These are phyloP conservation scores for Telmatochromis bifrenatus DNA, from an alignment of 2,113 vertebrate species.

Conservation along the genomic window DNA sequence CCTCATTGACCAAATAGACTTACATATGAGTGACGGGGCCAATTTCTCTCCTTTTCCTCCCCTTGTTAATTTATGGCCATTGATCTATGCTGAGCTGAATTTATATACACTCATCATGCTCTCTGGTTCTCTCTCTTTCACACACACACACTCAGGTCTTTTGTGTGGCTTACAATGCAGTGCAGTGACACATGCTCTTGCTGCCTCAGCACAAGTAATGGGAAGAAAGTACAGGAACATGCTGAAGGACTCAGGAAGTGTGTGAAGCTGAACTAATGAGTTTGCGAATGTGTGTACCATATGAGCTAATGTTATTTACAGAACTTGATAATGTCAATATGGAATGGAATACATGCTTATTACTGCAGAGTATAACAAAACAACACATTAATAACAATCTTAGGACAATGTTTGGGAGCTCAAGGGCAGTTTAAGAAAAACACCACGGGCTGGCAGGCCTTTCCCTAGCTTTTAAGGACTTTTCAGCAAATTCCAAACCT, in stretches of 20 bases:
- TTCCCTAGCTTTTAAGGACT: not conserved
- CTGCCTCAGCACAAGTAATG: conserved; percentile 54
- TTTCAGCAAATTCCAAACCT: not conserved
- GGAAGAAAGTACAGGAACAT: conserved; percentile 38
- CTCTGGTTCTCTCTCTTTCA: conserved; percentile 3
- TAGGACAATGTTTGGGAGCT: not conserved
- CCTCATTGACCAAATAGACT: conserved; percentile 70
- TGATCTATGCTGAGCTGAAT: conserved; percentile 58
- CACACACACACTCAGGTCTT: conserved; percentile 6
- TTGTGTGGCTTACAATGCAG: conserved; percentile 41
- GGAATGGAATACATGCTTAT: not conserved
- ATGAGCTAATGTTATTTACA: not conserved
- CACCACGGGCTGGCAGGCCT: not conserved
- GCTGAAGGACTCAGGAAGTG: conserved; percentile 31
- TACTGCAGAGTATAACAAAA: not conserved
- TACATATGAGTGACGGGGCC: conserved; percentile 66
- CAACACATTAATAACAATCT: not conserved
- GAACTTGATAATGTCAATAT: not conserved
- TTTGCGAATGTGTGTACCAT: not conserved
- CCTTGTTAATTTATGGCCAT: conserved; percentile 66
- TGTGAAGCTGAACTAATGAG: conserved; percentile 7
- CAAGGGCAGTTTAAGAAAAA: not conserved
- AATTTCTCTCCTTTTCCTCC: conserved; percentile 60
- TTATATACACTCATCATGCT: conserved; percentile 64
- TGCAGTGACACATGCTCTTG: conserved; percentile 46